Base-by-base conservation (phyloP, 2,797 vertebrate genomes). In the Gobionotothen gibberifrons region DNA sequence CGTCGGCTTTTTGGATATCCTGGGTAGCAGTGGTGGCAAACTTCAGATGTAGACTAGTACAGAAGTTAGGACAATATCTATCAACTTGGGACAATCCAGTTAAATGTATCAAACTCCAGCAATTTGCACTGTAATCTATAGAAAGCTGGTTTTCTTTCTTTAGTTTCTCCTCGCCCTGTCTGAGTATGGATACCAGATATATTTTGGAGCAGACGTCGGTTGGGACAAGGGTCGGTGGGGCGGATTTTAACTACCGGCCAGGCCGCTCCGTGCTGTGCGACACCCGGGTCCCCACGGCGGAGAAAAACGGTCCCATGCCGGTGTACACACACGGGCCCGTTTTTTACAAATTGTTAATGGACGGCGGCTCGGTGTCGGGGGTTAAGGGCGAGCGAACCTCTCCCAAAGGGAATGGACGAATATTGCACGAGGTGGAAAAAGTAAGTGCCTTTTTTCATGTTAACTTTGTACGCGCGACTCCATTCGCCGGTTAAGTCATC, bases 131-230 rank as follows among this genome's bases (percentile, higher is more conserved):
- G 88, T 89, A 88, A 84, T 79, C 87, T 85, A 69, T 72, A 87
- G 86, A 90, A 88, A 93, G 90, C 91, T 81, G 86, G 77, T 85
- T 87, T 91, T 89, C 86, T 92, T 91, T 90, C 92, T 93, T 80
- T 93, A 94, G 92, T 88, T 77, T 44, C 68, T 74, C 71, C 81
- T 89, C 81, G 71, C 74, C 81, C 81, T 64, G 81, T 77, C 85
- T 89, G 54, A 93, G 85, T 63, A 95, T 95, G 94, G 94, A 94
- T 90, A 91, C 94, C 80, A 93, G 92, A 76, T 93, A 88, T 75
- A 79, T 94, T 56, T 82, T 92, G 87, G 93, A 95, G 66, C 92
- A 92, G 78, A 85, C 89, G 69, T 58, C 86, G 66, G 74, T 79
- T 13, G 92, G 88, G 75, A 89, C 92, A 10, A 85, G 89, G 74